Conservation (phyloP, 2,113 vertebrate genomes). For the Antigone vipio region DNA sequence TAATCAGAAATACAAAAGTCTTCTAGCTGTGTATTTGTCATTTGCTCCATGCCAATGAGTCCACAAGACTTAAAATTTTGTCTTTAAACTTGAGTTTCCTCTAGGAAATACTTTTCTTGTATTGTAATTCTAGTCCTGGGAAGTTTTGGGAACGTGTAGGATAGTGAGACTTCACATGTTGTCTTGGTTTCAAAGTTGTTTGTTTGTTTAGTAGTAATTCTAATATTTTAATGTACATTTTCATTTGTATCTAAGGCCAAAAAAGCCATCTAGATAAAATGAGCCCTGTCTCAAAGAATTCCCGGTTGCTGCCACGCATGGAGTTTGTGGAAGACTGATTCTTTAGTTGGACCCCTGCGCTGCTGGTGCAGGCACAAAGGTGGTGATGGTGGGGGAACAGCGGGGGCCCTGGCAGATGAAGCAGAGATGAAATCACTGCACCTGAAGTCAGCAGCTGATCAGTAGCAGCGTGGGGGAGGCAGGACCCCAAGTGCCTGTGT, state of each 20-base stretch:
- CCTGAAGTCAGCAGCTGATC: not conserved
- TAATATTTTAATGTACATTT: not conserved
- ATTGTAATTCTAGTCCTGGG: not conserved
- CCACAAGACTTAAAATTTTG: not conserved
- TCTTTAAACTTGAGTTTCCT: not conserved
- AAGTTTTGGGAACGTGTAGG: not conserved
- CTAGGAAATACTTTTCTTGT: not conserved
- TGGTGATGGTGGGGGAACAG: not conserved
- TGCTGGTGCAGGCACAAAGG: not conserved
- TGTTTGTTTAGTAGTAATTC: not conserved
- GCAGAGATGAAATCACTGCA: not conserved
- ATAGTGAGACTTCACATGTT: not conserved
- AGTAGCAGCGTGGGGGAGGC: not conserved
- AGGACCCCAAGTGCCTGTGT: not conserved
- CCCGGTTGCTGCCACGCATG: not conserved
- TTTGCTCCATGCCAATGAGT: not conserved
- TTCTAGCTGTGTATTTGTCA: not conserved
- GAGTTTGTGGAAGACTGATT: not conserved
- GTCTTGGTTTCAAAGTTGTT: not conserved
- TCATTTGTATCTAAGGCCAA: not conserved
- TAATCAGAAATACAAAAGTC: not conserved
- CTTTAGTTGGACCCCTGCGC: not conserved
- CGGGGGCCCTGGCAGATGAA: rapidly evolving
- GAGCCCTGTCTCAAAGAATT: not conserved
- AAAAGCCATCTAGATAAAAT: not conserved